Evolutionary conservation across 1,140 invertebrate species (phyloP), one percentile per base, ranked within the genome.

Genomic region (Pogonognathellus flavescens): DNA sequence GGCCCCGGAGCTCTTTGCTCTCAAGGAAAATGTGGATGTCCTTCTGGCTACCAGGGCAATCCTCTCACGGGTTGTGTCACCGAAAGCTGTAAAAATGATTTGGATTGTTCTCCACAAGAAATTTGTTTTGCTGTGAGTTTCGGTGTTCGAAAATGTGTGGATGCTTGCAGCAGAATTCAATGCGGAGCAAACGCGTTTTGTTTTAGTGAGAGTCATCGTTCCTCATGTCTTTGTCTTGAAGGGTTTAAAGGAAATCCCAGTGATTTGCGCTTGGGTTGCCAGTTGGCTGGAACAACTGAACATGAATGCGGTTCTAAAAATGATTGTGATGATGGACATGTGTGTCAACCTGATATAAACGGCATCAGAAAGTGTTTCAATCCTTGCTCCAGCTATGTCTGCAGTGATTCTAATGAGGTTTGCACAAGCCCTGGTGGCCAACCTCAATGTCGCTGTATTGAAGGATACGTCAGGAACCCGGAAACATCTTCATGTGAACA

Each of bases 181-280:
- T 97, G 96, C 90, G 96, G 96, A 14, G 96, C 96, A 0, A 97
- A 97, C 90, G 96, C 96, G 5, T 90, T 97, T 0, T 98, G 96
- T 89, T 92, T 97, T 0, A 93, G 94, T 22, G 93, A 95, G 83
- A 94, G 95, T 89, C 96, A 97, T 90, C 92, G 94, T 59, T 95
- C 96, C 1, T 93, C 95, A 11, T 98, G 96, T 90, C 93, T 97
- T 62, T 98, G 96, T 90, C 91, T 94, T 25, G 94, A 96, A 85
- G 95, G 86, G 0, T 88, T 55, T 55, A 90, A 92, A 20, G 96
- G 96, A 11, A 95, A 96, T 90, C 95, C 96, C 0, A 94, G 93
- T 87, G 94, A 97, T 90, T 91, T 96, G 16, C 91, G 93, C 57
- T 91, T 93, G 10, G 95, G 96, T 6, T 97, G 96, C 89, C 94